These are phyloP conservation scores for Leiothrix lutea DNA, from an alignment of 2,113 vertebrate species.

Conservation along the genomic window DNA sequence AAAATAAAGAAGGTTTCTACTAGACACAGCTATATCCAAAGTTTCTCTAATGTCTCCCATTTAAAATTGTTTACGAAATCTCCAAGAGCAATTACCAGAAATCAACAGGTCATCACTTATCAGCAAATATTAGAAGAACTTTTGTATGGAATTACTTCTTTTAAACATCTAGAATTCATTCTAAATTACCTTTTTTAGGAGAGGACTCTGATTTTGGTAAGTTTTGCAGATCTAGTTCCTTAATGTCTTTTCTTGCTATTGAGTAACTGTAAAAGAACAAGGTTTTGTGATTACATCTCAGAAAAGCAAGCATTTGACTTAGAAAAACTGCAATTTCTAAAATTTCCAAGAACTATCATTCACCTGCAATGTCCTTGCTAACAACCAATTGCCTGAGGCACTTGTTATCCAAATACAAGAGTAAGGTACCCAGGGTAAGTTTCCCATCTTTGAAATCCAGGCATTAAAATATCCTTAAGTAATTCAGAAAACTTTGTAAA, in stretches of 20 bases:
- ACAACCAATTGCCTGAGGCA: background rate
- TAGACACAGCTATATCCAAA: background rate
- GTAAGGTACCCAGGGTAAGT: background rate
- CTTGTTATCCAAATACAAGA: background rate
- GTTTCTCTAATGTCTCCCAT: background rate
- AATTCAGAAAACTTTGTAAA: background rate
- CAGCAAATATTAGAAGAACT: background rate
- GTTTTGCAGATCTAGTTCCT: conserved; percentile 76
- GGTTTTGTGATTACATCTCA: background rate
- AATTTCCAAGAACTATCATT: background rate
- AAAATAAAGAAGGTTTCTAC: background rate
- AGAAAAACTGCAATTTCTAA: background rate
- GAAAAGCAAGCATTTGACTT: background rate
- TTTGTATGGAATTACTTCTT: background rate
- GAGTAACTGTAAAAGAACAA: conserved; percentile 78
- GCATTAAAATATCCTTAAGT: background rate
- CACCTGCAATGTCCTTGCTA: background rate
- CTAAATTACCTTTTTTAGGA: conserved; percentile 82
- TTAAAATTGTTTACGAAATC: background rate
- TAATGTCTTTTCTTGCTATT: conserved; percentile 86
- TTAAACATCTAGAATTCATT: background rate
- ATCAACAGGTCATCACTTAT: background rate
- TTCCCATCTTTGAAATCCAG: background rate
- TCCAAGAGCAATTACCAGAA: background rate
- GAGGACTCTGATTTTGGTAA: conserved; percentile 79